Conservation (phyloP, 2,113 vertebrate species). For the Talpa occidentalis region DNA sequence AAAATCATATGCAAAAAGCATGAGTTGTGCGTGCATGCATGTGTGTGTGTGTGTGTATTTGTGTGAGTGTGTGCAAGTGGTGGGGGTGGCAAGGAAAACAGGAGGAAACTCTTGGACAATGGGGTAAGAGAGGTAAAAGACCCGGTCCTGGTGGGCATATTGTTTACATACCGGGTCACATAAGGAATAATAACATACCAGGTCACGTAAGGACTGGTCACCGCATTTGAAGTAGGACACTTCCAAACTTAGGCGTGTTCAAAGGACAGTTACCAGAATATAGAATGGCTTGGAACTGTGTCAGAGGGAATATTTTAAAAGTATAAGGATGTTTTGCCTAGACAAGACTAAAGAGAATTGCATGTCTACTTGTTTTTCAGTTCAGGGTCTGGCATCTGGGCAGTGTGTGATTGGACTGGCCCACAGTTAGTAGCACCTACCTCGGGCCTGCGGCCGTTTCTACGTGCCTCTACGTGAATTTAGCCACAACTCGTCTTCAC, state of each 20-base stretch:
- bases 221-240: neutral
- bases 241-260: neutral
- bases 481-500: neutral
- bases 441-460: neutral
- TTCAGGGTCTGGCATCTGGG: neutral
- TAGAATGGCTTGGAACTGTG: neutral
- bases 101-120: accelerated
- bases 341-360: neutral
- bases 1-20: neutral
- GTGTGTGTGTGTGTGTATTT: no score
- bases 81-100: neutral
- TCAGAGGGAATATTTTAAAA: neutral
- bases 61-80: neutral
- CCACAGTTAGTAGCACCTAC: neutral
- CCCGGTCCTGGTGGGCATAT: accelerated
- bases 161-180: neutral
- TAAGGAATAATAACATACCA: neutral
- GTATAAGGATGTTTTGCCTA: neutral
- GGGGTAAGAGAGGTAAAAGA: accelerated
- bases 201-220: neutral
- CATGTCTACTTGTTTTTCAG: neutral
- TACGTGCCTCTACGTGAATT: accelerated
- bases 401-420: accelerated
- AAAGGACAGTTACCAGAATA: neutral
- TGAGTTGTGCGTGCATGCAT: no score